Percentiles rank a stretch among this genome's conserved stretches.
These are phyloP conservation scores for Cynocephalus volans DNA, from an alignment of 2,113 vertebrate species.

Conservation along the genomic window DNA sequence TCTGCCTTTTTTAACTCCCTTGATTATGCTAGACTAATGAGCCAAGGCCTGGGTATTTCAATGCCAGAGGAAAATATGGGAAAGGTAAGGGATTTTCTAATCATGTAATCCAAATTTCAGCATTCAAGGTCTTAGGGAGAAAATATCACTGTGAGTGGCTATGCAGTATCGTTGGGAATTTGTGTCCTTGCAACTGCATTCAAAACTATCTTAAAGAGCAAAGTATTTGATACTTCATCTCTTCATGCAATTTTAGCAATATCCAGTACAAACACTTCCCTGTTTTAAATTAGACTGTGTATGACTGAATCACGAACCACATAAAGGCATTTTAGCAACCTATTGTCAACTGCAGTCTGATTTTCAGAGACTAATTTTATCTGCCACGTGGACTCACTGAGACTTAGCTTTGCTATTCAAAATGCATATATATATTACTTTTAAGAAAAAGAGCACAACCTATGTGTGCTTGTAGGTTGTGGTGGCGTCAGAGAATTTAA, in stretches of 20 bases:
- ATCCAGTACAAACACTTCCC: neutral
- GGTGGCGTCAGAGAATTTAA: neutral
- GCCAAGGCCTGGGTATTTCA: neutral
- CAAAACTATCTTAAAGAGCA: neutral
- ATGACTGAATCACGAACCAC: neutral
- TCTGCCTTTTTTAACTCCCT: neutral
- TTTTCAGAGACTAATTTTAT: conserved; percentile 3
- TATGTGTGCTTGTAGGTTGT: neutral
- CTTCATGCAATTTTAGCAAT: neutral
- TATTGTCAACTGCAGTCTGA: neutral
- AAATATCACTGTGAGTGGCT: neutral
- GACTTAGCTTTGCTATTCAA: neutral
- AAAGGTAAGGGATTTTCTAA: neutral
- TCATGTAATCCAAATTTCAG: neutral
- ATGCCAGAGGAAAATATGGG: neutral
- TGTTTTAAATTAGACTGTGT: conserved; percentile 20
- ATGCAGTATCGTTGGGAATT: neutral
- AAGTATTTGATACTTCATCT: conserved; percentile 46
- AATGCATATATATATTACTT: neutral
- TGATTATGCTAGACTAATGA: neutral
- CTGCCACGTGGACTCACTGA: neutral
- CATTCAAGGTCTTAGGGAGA: neutral
- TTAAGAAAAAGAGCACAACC: neutral
- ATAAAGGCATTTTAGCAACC: conserved; percentile 17
- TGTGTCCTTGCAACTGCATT: conserved; percentile 22